Conservation (phyloP, 1,140 invertebrate species). For the Drosophila nigrodunni region DNA sequence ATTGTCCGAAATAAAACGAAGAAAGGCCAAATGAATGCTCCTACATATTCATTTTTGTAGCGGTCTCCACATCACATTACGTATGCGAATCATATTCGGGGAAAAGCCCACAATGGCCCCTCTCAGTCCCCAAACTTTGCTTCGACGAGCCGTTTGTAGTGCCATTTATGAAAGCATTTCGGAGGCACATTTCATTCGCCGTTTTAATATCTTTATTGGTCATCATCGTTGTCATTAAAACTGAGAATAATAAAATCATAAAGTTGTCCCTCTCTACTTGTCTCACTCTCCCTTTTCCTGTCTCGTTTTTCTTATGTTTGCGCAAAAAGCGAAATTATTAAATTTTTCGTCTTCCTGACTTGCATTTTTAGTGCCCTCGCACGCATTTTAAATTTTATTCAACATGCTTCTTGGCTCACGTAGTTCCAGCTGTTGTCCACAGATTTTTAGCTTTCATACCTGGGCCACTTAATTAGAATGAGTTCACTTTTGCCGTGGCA, state of each 20-base stretch:
- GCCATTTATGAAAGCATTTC: slow-evolving; percentile 80
- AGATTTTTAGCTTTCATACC: slow-evolving; percentile 1
- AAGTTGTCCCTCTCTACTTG: slow-evolving; percentile 19
- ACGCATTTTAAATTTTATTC: slow-evolving; percentile 62
- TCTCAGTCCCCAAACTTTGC: background rate
- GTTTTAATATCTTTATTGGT: slow-evolving; percentile 84
- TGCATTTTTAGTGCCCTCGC: slow-evolving; percentile 70
- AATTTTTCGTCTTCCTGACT: slow-evolving; percentile 69
- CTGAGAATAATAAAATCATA: slow-evolving; percentile 82
- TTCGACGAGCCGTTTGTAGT: slow-evolving; percentile 20
- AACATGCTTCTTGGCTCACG: slow-evolving; percentile 43
- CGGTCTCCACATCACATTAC: slow-evolving; percentile 19
- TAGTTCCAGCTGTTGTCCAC: slow-evolving; percentile 46
- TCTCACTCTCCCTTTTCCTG: background rate
- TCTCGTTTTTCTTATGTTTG: slow-evolving; percentile 56
- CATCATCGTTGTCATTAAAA: slow-evolving; percentile 82
- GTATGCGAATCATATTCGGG: slow-evolving; percentile 67
- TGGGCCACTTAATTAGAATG: slow-evolving; percentile 77
- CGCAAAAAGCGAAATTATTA: slow-evolving; percentile 84
- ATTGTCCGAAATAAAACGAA: slow-evolving; percentile 34
- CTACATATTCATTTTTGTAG: slow-evolving; percentile 71
- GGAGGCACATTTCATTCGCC: slow-evolving; percentile 77
- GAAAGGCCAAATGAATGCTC: slow-evolving; percentile 53
- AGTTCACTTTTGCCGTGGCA: slow-evolving; percentile 60
- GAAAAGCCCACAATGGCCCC: slow-evolving; percentile 54